These are phyloP conservation scores for Aleiodes alternator DNA, from an alignment of 2,888 invertebrate species.

Conservation along the genomic window DNA sequence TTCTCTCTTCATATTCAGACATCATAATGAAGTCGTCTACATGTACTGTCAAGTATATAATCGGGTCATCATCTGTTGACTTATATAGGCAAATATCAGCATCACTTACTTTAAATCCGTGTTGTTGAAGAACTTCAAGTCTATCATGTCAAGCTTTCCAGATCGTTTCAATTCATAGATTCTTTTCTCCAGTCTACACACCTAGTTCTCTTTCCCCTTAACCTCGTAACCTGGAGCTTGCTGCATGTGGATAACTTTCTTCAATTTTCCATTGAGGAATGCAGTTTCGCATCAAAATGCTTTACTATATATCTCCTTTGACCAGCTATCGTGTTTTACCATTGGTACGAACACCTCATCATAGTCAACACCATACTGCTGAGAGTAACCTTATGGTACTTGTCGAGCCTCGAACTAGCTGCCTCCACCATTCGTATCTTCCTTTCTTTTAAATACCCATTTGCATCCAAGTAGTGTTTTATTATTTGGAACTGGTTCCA, in stretches of 20 bases:
- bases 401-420: not conserved
- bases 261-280: not conserved
- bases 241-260: not conserved
- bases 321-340: not conserved
- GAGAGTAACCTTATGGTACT: slow-evolving; percentile 13
- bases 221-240: not conserved
- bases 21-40: slow-evolving; percentile 50
- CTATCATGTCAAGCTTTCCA: not conserved
- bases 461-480: slow-evolving; percentile 1
- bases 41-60: slow-evolving; percentile 45
- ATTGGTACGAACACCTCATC: not conserved
- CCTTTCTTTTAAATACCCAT: slow-evolving; percentile 32
- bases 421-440: not conserved
- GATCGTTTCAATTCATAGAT: slow-evolving; percentile 59
- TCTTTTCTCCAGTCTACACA: slow-evolving; percentile 16
- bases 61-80: slow-evolving; percentile 19
- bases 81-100: slow-evolving; percentile 58
- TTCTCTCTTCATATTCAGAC: not conserved
- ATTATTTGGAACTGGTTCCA: not conserved
- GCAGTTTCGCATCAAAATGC: not conserved
- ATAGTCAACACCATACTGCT: slow-evolving; percentile 1
- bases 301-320: not conserved
- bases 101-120: slow-evolving; percentile 51
- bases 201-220: not conserved
- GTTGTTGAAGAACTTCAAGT: slow-evolving; percentile 26